Evolutionary conservation across 2,888 invertebrate species (phyloP).

Genomic region (Frankliniella intonsa): DNA sequence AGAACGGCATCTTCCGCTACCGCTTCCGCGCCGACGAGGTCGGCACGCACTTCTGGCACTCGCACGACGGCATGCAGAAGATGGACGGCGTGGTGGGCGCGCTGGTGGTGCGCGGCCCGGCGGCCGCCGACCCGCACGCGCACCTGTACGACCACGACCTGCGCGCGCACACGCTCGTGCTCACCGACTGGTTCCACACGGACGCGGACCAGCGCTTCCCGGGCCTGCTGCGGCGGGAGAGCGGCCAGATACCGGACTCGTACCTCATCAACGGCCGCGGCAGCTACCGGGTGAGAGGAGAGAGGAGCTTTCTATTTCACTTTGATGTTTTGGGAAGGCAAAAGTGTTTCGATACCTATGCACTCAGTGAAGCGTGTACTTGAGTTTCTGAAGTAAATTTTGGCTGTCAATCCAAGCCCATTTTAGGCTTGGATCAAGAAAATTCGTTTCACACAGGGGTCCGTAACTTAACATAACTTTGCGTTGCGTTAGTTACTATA

Average conservation of each 20-base stretch:
- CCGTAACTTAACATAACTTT: too few relatives aligned
- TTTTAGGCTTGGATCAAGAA: too few relatives aligned
- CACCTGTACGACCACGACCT: conserved; percentile 47
- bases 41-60: conserved; percentile 45
- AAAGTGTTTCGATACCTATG: too few relatives aligned
- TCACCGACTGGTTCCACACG: conserved; percentile 47
- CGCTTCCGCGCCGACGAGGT: conserved; percentile 40
- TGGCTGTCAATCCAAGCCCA: too few relatives aligned
- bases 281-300: conserved; percentile 7
- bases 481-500: too few relatives aligned
- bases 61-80: conserved; percentile 45
- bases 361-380: too few relatives aligned
- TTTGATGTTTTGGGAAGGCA: not conserved
- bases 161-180: conserved; percentile 46
- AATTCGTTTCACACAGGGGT: too few relatives aligned
- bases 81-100: conserved; percentile 46
- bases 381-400: too few relatives aligned
- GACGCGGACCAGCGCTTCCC: conserved; percentile 35
- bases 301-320: not conserved
- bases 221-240: conserved; percentile 36
- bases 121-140: conserved; percentile 39
- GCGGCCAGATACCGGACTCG: conserved; percentile 35
- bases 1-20: conserved; percentile 44
- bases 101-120: conserved; percentile 42
- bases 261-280: conserved; percentile 22